Conservation (phyloP, 2,113 vertebrate species). For the Pedionomus torquatus region DNA sequence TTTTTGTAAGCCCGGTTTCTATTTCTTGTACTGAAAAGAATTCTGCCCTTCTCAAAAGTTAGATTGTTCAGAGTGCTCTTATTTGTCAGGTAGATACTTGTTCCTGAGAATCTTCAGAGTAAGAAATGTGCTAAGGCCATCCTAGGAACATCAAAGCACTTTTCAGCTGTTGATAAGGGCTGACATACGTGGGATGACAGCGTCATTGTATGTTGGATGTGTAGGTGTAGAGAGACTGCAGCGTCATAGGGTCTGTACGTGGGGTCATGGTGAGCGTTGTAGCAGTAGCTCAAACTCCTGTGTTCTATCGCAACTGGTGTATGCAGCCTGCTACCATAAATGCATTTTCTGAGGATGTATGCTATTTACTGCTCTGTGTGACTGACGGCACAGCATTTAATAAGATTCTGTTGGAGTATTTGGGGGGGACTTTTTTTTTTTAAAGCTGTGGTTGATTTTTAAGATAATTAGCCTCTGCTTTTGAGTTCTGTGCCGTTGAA, state of each 20-base stretch:
- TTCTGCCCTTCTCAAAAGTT: neutral
- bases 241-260: neutral
- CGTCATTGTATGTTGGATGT: neutral
- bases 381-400: neutral
- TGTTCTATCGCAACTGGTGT: neutral
- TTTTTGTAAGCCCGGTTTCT: conserved; percentile 78
- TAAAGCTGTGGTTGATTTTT: neutral
- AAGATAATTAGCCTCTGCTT: neutral
- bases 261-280: neutral
- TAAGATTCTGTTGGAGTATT: neutral
- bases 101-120: neutral
- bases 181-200: neutral
- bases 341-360: neutral
- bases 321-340: neutral
- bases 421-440: neutral
- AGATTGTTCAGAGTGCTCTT: neutral
- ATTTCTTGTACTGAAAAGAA: neutral
- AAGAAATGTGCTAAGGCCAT: neutral
- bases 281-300: neutral
- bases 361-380: neutral
- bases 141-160: neutral
- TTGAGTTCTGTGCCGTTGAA: neutral
- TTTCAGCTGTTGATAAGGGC: neutral
- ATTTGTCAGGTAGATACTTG: neutral
- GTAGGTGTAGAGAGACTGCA: neutral